Evolutionary conservation across 2,888 invertebrate genomes (phyloP), one percentile per base, ranked within the genome.

Genomic region (Agriotes lineatus): DNA sequence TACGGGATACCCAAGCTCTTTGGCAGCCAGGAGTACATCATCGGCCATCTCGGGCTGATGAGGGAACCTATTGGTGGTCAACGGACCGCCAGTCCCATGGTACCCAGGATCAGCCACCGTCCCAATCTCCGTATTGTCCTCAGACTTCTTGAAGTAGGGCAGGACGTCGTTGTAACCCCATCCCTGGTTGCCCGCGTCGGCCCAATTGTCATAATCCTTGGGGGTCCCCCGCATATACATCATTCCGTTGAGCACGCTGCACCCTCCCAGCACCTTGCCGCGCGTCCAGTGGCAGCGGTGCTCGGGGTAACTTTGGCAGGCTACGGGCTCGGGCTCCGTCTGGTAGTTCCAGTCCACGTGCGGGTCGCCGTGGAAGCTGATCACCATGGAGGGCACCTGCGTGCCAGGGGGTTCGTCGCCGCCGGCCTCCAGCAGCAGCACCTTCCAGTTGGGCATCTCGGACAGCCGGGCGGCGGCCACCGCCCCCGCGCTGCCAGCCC

Each of bases 131-230:
- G 85, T 86, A 74, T 91, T 92, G 81, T 91, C 88, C 78, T 92
- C 91, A 37, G 90, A 89, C 78, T 85, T 88, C 71, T 87, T 84
- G 82, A 93, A 95, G 81, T 90, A 91, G 0, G 93, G 93, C 62
- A 94, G 82, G 5, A 94, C 89, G 45, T 93, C 91, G n/a, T 87
- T 86, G 88, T 92, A 94, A 3, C 89, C 86, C 94, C 94, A 94
- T n/a, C 92, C 93, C 0, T 83, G 78, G 35, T 93, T 93, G 0
- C 94, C 94, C 69, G 89, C 87, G 10, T 85, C 86, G 1, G 87
- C 92, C 94, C 94, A 94, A 6, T 88, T 87, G 78, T 94, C 90
- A 82, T 91, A 94, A 83, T 94, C 94, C 1, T 86, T 87, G 0
- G 90, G 87, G 74, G 91, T 90, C 0, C 94, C 94, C 18, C 94